These are phyloP conservation scores for Apoda limacodes DNA, from an alignment of 2,888 invertebrate genomes.

Conservation along the genomic window DNA sequence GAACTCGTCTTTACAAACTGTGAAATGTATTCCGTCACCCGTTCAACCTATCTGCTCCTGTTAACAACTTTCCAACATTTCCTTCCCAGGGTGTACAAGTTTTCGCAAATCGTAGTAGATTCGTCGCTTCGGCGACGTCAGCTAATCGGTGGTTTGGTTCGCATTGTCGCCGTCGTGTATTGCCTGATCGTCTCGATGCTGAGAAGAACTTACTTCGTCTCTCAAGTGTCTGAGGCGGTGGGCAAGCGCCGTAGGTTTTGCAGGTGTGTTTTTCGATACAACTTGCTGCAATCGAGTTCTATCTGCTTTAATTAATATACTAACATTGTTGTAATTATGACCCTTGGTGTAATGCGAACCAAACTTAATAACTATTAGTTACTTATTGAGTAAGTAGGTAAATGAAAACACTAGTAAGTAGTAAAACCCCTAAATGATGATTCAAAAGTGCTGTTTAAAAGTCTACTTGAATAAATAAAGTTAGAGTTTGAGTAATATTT, in stretches of 20 bases:
- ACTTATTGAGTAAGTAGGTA: too few relatives aligned
- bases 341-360: constrained; percentile 40
- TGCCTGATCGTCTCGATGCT: constrained; percentile 32
- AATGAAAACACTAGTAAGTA: too few relatives aligned
- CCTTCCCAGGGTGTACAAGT: constrained; percentile 52
- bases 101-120: constrained; percentile 46
- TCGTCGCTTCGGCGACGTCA: constrained; percentile 23
- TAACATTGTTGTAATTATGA: constrained; percentile 18
- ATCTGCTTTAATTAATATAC: constrained; percentile 8
- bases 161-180: constrained; percentile 42
- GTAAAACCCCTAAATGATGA: too few relatives aligned
- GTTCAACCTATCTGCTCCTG: too few relatives aligned
- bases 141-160: constrained; percentile 44
- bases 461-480: too few relatives aligned
- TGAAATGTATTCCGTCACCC: too few relatives aligned
- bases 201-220: constrained; percentile 25
- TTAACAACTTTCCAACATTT: too few relatives aligned
- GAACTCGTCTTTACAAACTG: too few relatives aligned
- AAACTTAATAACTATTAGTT: constrained; percentile 23
- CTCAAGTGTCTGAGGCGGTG: constrained; percentile 22
- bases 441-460: too few relatives aligned
- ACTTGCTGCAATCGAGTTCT: background rate
- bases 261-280: constrained; percentile 31
- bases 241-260: constrained; percentile 33
- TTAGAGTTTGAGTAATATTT: too few relatives aligned